Conservation (phyloP, 2,797 vertebrate species). For the Pantherophis alleghaniensis region DNA sequence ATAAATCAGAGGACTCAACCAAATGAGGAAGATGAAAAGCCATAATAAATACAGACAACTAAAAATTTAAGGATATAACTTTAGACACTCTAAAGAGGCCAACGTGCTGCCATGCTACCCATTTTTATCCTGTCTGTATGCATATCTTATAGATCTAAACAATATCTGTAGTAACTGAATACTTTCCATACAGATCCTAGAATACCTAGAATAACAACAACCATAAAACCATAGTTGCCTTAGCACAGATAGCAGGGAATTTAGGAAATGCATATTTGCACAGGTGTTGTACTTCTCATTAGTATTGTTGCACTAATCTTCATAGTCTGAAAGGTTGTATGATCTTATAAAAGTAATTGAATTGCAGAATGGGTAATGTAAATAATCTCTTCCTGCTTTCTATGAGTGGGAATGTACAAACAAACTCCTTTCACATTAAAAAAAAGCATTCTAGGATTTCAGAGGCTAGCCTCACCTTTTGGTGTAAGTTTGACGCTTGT, state of each 20-base stretch:
- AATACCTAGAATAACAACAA: slow-evolving; percentile 18
- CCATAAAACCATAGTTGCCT: neutral
- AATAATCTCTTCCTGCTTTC: neutral
- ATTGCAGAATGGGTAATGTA: neutral
- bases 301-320: neutral
- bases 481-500: neutral
- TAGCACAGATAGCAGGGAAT: slow-evolving; percentile 5
- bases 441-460: neutral
- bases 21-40: neutral
- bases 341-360: neutral
- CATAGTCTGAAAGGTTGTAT: neutral
- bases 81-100: neutral
- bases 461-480: neutral
- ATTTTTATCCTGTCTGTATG: neutral
- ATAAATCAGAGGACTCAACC: slow-evolving; percentile 37
- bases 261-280: neutral
- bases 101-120: neutral
- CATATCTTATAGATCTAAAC: slow-evolving; percentile 31
- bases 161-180: neutral
- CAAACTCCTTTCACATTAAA: neutral
- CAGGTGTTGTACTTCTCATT: neutral
- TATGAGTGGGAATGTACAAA: neutral
- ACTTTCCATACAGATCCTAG: neutral
- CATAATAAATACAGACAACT: slow-evolving; percentile 12
- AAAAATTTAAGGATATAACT: slow-evolving; percentile 17